Evolutionary conservation across 2,888 invertebrate species (phyloP).

Genomic region (Diachrysia chrysitis): DNA sequence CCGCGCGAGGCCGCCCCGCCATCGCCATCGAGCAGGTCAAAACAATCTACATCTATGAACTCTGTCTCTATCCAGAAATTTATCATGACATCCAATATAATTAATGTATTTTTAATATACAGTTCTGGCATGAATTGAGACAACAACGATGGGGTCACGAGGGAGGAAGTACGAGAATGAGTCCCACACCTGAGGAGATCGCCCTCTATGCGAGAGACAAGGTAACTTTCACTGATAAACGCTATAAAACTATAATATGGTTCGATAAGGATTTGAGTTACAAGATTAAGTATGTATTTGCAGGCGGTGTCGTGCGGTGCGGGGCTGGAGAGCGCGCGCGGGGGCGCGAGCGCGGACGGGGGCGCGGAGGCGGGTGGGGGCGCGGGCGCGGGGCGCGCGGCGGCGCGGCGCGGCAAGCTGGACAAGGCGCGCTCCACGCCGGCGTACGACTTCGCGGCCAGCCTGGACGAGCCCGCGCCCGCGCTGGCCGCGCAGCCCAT

Average conservation of each 20-base stretch:
- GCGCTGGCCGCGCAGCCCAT: constrained; percentile 58
- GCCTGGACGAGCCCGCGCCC: constrained; percentile 63
- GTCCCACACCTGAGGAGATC: constrained; percentile 78
- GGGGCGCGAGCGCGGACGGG: constrained; percentile 27
- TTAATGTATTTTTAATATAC: constrained; percentile 35
- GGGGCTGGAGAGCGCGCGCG: constrained; percentile 93
- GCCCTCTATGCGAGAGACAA: constrained; percentile 92
- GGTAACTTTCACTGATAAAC: constrained; percentile 60
- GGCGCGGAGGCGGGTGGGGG: constrained; percentile 56
- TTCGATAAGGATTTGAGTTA: background rate
- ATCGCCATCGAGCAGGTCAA: constrained; percentile 92
- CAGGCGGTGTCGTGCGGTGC: constrained; percentile 93
- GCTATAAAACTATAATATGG: too few relatives aligned
- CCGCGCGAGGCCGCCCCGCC: constrained; percentile 90
- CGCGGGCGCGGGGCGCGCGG: constrained; percentile 47
- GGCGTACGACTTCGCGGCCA: constrained; percentile 90
- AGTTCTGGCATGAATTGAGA: constrained; percentile 93
- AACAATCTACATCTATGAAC: constrained; percentile 9
- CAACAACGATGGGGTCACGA: constrained; percentile 73
- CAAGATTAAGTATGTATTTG: background rate
- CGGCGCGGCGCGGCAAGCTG: constrained; percentile 80
- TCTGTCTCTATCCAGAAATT: too few relatives aligned
- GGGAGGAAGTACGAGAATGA: constrained; percentile 73
- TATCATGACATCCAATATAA: too few relatives aligned
- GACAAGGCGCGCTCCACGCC: constrained; percentile 95